Evolutionary conservation across 2,888 invertebrate genomes (phyloP), one percentile per base, ranked within the genome.

Genomic region (Meteorus colon): DNA sequence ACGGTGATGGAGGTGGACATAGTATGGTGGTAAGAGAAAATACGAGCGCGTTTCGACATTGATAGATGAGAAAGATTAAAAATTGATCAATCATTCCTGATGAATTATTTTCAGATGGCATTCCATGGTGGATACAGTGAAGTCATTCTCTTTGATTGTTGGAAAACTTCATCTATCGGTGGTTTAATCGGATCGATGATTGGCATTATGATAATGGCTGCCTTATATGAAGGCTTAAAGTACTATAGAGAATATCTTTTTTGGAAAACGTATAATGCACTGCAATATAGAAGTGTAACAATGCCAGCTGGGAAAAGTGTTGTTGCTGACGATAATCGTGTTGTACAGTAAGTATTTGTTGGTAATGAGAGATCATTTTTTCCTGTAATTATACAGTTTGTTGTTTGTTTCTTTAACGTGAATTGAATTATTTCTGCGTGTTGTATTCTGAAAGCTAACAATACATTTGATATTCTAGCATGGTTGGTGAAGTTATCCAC

Each of bases 191-290:
- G 95, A 62, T 98, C 98, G 4, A 97, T 98, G 92, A 90, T 98
- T 80, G 96, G 95, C 65, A 96, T 99, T 85, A 96, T 98, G 88
- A 91, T 97, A 79, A 93, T 98, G 93, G 98, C 98, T 6, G 93
- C 97, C 72, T 91, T 98, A 34, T 99, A 99, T 89, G 99, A 99
- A 92, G 98, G 97, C 0, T 92, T 99, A 3, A 99, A 98, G 91
- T 97, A 96, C 91, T 94, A 93, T 82, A 91, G 94, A 90, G 92
- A 90, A 84, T 87, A 86, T 90, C 91, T 97, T 66, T 94, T 96
- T 88, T 96, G 97, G 95, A 95, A 94, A 91, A 95, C 96, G 1
- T 96, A 96, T 89, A 95, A 96, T 84, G 92, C 95, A 4, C 91
- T 96, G 60, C 96, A 96, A 86, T 96, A 97, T 85, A 93, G 96